Percentiles rank a stretch among this genome's conserved stretches.
Conservation (phyloP, 37 sponge, comb jelly and placozoan species). For the Cladorhizidae sp. region DNA sequence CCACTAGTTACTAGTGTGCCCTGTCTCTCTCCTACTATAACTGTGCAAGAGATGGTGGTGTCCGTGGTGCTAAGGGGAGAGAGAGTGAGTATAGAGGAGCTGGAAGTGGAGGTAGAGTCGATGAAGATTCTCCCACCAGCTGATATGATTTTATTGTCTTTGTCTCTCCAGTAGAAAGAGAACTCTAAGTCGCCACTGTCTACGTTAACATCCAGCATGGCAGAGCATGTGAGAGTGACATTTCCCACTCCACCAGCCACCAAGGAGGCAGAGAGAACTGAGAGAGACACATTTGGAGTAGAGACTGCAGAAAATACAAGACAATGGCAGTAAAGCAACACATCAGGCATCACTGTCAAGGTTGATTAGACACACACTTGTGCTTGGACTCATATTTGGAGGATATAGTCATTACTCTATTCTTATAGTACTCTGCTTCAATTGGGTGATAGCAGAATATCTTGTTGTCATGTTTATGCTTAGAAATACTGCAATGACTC, state of each 20-base stretch:
- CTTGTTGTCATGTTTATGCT: too few relatives aligned
- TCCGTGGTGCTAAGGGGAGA: conserved; percentile 20
- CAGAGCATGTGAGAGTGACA: conserved; percentile 19
- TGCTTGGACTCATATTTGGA: too few relatives aligned
- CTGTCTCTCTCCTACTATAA: background rate
- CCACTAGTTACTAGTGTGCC: too few relatives aligned
- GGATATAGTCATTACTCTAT: too few relatives aligned
- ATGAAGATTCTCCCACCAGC: conserved; percentile 1
- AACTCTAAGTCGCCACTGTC: background rate
- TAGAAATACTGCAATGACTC: too few relatives aligned
- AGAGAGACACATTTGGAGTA: conserved; percentile 7
- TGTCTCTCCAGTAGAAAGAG: background rate
- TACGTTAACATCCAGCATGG: background rate
- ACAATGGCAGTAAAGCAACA: background rate
- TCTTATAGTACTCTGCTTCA: too few relatives aligned
- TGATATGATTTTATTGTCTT: background rate
- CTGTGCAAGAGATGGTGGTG: conserved; percentile 19
- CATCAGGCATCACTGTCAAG: too few relatives aligned
- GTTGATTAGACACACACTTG: too few relatives aligned
- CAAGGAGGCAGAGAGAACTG: background rate
- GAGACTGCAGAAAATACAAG: background rate
- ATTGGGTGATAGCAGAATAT: too few relatives aligned
- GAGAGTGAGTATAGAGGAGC: conserved; percentile 8
- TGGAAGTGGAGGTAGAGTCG: background rate
- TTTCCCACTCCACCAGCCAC: background rate